Base-by-base conservation (phyloP, 2,888 invertebrate species). In the Drosophila falleni region DNA sequence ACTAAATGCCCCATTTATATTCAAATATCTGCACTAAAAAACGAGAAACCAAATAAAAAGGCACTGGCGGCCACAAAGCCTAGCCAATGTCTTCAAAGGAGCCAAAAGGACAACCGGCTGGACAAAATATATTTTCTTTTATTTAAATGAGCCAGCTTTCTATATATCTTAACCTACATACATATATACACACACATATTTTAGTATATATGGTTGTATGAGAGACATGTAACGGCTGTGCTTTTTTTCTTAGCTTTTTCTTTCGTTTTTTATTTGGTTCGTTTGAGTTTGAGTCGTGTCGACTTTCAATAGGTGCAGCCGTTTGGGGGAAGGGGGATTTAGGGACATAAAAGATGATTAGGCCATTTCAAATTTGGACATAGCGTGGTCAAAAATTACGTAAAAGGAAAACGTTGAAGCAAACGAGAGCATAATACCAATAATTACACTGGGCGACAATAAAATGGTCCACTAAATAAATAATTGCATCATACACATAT, bases 1-100 rank as follows among this genome's bases (percentile, higher is more conserved):
- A 89, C 87, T 87, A 90, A 90, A 87, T 90, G 88, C 71, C 72
- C 89, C 87, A 87, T 87, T 90, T 90, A 89, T 87, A 90, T 87
- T 87, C 87, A 89, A 87, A 89, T 87, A 84, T 87, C 87, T 81
- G 85, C 82, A 78, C 87, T 84, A 85, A 89, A 84, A 83, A 85
- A 88, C 69, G 62, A 80, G 69, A 75, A 89, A 87, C 76, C 72
- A 82, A 84, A 89, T 68, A 74, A 82, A 82, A 74, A 70, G 46
- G 13, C 29, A 65, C 58, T 70, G 79, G 65, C 79, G 65, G 89
- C 87, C 81, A 39, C 87, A 89, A 77, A 76, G 80, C 77, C 76
- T 41, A 62, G 75, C 42, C 51, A 60, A 75, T 60, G 64, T 61
- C 80, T 76, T 80, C 64, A 64, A 64, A 66, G 66, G 53, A 39